phyloP scores from a whole-genome alignment of 2,113 vertebrate genomes.

The Ahaetulla prasina region DNA sequence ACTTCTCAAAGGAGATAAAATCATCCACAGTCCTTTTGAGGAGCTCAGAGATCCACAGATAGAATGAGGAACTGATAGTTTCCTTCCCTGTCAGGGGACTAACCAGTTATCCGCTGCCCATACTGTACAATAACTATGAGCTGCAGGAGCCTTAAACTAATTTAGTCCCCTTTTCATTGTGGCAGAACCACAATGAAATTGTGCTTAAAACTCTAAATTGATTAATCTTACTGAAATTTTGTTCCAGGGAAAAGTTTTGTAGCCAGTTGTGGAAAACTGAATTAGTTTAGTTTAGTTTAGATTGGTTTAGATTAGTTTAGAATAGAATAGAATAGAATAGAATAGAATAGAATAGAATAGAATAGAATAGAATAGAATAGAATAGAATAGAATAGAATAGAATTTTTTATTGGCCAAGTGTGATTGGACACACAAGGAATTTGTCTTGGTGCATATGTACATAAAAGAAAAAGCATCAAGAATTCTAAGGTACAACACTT shows the following conservation, averaged over 20 bases:
- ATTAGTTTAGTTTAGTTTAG: too few species aligned
- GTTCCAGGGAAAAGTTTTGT: neutral
- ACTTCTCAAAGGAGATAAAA: neutral
- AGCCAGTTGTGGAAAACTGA: neutral
- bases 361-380: too few species aligned
- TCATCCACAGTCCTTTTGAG: neutral
- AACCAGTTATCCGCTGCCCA: neutral
- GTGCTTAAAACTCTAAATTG: neutral
- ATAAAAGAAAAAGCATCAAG: too few species aligned
- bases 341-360: too few species aligned
- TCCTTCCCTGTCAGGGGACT: neutral
- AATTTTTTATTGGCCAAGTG: too few species aligned
- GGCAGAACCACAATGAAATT: neutral
- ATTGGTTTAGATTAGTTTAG: too few species aligned
- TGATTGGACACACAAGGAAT: too few species aligned
- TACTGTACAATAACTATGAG: neutral
- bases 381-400: too few species aligned
- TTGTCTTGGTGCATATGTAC: too few species aligned
- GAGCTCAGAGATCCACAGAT: neutral
- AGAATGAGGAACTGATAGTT: neutral
- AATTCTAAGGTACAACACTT: too few species aligned
- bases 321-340: too few species aligned
- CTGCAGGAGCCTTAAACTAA: too few species aligned
- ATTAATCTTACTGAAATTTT: neutral
- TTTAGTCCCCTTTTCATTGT: neutral